Conservation (phyloP, 2,113 vertebrate species). For the Oreochromis aureus region DNA sequence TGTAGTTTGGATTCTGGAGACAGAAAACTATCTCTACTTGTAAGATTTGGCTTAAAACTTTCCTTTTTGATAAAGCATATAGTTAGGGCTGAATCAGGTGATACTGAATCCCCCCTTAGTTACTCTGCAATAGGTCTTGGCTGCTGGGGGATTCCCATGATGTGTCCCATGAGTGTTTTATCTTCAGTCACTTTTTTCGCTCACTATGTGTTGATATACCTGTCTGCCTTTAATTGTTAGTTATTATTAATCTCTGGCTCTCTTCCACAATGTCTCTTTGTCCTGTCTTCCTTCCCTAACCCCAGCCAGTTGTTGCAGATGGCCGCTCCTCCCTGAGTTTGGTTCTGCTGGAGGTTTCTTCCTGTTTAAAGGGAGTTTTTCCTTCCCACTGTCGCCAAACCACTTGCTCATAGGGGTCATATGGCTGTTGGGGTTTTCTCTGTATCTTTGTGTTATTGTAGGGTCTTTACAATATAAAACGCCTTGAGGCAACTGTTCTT, state of each 20-base stretch:
- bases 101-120: background rate
- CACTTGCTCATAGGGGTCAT: background rate
- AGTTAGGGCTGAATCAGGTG: background rate
- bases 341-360: background rate
- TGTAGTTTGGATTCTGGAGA: background rate
- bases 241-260: background rate
- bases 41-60: background rate
- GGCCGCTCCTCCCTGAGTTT: accelerated
- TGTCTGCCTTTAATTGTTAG: background rate
- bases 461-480: background rate
- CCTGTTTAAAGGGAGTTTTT: background rate
- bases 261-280: background rate
- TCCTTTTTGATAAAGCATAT: background rate
- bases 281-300: background rate
- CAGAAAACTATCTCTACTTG: background rate
- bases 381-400: background rate
- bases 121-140: background rate
- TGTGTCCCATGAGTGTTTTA: background rate
- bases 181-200: background rate
- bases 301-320: background rate
- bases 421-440: background rate
- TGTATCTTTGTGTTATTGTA: accelerated
- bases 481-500: background rate
- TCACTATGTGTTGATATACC: background rate
- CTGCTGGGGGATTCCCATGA: background rate